Evolutionary conservation across 2,113 vertebrate species (phyloP), one percentile per base, ranked within the genome.

Genomic region (Crotalus viridis): DNA sequence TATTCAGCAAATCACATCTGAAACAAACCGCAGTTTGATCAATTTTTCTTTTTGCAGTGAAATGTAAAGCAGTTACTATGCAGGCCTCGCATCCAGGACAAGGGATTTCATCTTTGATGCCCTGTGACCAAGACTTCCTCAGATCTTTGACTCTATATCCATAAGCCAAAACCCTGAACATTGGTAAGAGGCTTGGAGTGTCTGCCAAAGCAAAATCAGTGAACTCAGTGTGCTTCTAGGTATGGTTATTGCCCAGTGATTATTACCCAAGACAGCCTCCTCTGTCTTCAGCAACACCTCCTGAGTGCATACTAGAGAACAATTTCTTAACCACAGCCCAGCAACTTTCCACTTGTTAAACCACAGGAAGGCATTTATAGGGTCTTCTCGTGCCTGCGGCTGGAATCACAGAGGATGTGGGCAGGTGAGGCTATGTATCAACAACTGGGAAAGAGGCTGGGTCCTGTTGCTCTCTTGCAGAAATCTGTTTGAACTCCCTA

Each of bases 301-400:
- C 33, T 10, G 55, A 95, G 94, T 94, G 92, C 88, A 8, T 52
- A 92, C 91, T 94, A 48, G 69, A 85, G 56, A 91, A 91, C 90
- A 93, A 93, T 90, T 74, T 94, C 87, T 39, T 48, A 26, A 90
- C 91, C 91, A 19, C 46, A 92, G 90, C 39, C 88, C 88, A 93
- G 90, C 74, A 64, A 52, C n/a, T 56, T 91, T 54, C 54, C 81
- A 33, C 89, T 57, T 91, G 88, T 86, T 89, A 89, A 92, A 13
- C 93, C 93, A 69, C 91, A 93, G 93, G 59, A 94, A 93, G 90
- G 94, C 94, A 91, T 94, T 96, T 94, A 94, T 85, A 95, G 92
- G 28, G 74, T 64, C 55, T 89, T 94, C 6, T 92, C 28, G 93
- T 94, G 91, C 90, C 81, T 91, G 93, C 21, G 24, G 94, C 90